Base-by-base conservation (phyloP, 1,140 invertebrate genomes). In the Drosophila ananassae region DNA sequence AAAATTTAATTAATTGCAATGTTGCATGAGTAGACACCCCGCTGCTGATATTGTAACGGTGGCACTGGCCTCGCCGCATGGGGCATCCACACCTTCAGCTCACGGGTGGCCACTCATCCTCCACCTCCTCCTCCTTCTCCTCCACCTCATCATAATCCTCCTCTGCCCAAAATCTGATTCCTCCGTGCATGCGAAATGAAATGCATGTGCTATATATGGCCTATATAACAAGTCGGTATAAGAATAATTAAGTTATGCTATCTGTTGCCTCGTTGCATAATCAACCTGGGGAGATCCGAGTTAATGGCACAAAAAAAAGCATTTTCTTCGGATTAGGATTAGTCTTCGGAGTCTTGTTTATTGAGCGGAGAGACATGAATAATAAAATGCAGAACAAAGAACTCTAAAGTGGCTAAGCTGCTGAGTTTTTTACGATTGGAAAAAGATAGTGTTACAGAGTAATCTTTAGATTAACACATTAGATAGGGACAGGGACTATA, bases 1-100 rank as follows among this genome's bases (percentile, higher is more conserved):
- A 85, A 85, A 87, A 87, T 78, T 82, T 85, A 85, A 85, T 85
- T 85, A 85, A 85, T 85, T 82, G 82, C 82, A 85, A 85, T 85
- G 79, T 85, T 85, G 82, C 82, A 85, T 85, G 82, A 85, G 82
- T 87, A 76, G 74, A 82, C 78, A 82, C 60, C 78, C 73, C 61
- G 52, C 41, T 75, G 64, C 61, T 81, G 73, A 75, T 77, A 78
- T 55, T 78, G 74, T 82, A 85, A 85, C 82, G 81, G 81, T 85
- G 81, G 83, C 81, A 87, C 69, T 87, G 82, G 82, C 81, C 81
- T 82, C 81, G 57, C 72, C 71, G 30, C 80, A 63, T 62, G 78
- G 78, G 63, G 68, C 74, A 77, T 77, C 81, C 77, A 87, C 82
- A 87, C 77, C 71, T 87, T 58, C n/a, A 63, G 34, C 68, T 51